These are phyloP conservation scores for Odontophorus gujanensis DNA, from an alignment of 2,113 vertebrate genomes.

Conservation along the genomic window DNA sequence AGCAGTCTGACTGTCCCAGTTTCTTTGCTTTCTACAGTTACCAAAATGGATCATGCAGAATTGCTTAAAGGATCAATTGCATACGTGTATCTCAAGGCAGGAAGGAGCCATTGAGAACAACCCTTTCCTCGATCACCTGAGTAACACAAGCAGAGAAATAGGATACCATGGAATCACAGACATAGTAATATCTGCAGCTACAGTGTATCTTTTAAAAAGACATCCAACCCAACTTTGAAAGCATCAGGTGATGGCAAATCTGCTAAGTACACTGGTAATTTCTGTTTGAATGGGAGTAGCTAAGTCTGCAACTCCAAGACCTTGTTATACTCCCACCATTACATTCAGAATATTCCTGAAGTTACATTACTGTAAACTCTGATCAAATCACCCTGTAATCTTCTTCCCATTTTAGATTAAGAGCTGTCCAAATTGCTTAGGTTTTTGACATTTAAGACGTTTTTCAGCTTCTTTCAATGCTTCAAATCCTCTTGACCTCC, in stretches of 20 bases:
- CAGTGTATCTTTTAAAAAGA: neutral
- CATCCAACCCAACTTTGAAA: neutral
- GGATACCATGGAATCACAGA: neutral
- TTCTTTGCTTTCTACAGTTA: neutral
- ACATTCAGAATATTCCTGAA: neutral
- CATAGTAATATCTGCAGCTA: neutral
- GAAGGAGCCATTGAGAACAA: neutral
- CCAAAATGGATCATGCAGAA: neutral
- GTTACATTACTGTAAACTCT: neutral
- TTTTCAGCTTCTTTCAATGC: neutral
- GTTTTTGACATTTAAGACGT: neutral
- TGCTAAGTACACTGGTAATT: neutral
- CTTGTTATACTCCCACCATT: neutral
- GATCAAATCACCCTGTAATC: neutral
- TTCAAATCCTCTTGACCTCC: neutral
- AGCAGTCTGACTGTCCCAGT: neutral
- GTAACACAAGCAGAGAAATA: neutral
- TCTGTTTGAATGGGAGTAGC: neutral
- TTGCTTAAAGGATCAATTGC: neutral
- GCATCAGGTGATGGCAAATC: neutral
- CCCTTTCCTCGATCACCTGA: neutral
- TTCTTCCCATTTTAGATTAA: constrained; percentile 12
- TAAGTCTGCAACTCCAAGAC: neutral
- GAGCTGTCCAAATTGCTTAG: neutral
- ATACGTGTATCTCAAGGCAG: neutral